phyloP scores from a whole-genome alignment of 2,113 vertebrate genomes.

The Zeus faber region DNA sequence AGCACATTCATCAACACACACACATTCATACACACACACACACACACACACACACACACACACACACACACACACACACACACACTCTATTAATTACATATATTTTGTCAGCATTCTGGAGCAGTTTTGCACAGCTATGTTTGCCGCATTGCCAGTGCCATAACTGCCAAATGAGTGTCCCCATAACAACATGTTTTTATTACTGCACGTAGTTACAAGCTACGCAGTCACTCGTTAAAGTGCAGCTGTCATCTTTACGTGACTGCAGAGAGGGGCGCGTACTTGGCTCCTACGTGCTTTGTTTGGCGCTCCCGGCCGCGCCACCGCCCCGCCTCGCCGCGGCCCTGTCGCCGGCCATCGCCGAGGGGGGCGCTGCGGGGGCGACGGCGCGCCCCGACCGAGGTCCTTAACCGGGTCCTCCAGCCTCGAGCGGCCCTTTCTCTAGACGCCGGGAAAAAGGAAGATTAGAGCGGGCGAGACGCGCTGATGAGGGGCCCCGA shows the following conservation, averaged over 20 bases:
- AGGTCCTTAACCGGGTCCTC: slow-evolving; percentile 61
- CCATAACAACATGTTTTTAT: slow-evolving; percentile 35
- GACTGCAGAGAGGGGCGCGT: slow-evolving; percentile 29
- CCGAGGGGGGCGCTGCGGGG: slow-evolving; percentile 30
- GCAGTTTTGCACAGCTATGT: slow-evolving; percentile 7
- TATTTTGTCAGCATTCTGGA: slow-evolving; percentile 21
- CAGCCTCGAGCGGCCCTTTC: slow-evolving; percentile 46
- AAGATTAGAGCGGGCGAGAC: slow-evolving; percentile 6
- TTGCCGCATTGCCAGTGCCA: slow-evolving; percentile 23
- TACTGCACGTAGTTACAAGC: slow-evolving; percentile 36
- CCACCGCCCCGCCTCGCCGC: slow-evolving; percentile 34
- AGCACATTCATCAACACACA: no score
- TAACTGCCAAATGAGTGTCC: no score
- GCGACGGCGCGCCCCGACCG: slow-evolving; percentile 47
- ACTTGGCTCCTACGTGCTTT: slow-evolving; percentile 35
- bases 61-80: no score
- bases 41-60: no score
- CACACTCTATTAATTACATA: no score
- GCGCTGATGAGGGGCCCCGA: slow-evolving; percentile 38
- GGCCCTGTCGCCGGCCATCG: slow-evolving; percentile 61
- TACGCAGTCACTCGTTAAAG: slow-evolving; percentile 49
- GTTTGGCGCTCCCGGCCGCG: slow-evolving; percentile 31
- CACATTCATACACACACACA: no score
- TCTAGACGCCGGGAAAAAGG: no score
- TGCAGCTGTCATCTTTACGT: slow-evolving; percentile 65